Conservation (phyloP, 53 echinoderm and acorn worm species). For the Holothuria scabra region DNA sequence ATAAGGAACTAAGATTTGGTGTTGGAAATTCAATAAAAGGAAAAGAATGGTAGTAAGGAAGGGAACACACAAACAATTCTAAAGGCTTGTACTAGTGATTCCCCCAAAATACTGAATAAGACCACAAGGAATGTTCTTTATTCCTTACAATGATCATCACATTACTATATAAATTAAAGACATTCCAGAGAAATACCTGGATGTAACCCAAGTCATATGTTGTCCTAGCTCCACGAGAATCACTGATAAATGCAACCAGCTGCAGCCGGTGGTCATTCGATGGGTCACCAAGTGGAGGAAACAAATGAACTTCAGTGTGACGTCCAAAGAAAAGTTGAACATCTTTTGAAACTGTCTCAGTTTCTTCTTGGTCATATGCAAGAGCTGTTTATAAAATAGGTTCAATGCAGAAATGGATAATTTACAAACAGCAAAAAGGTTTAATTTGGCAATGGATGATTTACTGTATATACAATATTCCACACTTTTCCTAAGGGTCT, state of each 20-base stretch:
- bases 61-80: no score
- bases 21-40: no score
- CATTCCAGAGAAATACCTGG: background rate
- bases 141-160: no score
- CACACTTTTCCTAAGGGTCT: no score
- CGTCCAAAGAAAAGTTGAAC: slow-evolving; percentile 12
- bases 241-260: slow-evolving; percentile 2
- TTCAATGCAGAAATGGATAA: background rate
- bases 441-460: no score
- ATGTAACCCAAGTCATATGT: background rate
- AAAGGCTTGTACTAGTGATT: no score
- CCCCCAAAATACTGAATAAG: no score
- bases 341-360: background rate
- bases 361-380: slow-evolving; percentile 13
- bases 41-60: no score
- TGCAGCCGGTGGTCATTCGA: slow-evolving; percentile 2
- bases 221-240: slow-evolving; percentile 34
- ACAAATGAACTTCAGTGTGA: background rate
- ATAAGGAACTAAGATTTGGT: no score
- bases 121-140: no score
- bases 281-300: slow-evolving; percentile 24
- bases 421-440: background rate
- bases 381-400: background rate
- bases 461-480: no score
- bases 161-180: background rate